Evolutionary conservation across 2,113 vertebrate species (phyloP).

Genomic region (Macrotus californicus): DNA sequence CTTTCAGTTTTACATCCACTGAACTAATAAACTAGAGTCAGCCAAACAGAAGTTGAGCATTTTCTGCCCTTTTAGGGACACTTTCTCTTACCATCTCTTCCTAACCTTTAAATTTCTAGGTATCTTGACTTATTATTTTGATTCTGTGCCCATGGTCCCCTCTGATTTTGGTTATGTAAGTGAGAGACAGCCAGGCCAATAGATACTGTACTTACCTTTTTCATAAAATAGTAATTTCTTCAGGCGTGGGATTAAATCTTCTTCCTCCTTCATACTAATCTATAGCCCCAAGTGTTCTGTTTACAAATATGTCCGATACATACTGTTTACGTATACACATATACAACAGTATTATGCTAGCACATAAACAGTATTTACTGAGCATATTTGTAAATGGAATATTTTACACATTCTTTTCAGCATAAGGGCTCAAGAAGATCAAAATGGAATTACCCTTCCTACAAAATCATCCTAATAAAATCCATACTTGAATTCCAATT

Average conservation of each 20-base stretch:
- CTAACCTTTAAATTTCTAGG: neutral
- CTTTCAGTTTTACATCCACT: neutral
- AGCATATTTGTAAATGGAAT: too few relatives aligned
- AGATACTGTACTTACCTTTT: neutral
- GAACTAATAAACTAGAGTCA: neutral
- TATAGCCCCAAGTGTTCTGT: neutral
- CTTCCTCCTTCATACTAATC: neutral
- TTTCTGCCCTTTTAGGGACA: neutral
- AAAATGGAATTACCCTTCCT: neutral
- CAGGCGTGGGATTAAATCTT: neutral
- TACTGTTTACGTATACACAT: neutral
- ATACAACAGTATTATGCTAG: too few relatives aligned
- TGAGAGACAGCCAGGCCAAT: neutral
- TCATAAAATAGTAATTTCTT: neutral
- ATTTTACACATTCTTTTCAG: constrained; percentile 8
- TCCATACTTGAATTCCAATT: neutral
- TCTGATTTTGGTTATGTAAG: neutral
- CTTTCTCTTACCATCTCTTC: neutral
- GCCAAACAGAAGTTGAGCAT: neutral
- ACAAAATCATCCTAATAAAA: constrained; percentile 11
- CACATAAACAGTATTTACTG: too few relatives aligned
- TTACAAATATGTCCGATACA: neutral
- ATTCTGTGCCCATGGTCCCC: neutral
- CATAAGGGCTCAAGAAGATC: neutral
- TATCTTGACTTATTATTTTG: neutral